These are phyloP conservation scores for Octodonta nipae DNA, from an alignment of 2,888 invertebrate species.

Conservation along the genomic window DNA sequence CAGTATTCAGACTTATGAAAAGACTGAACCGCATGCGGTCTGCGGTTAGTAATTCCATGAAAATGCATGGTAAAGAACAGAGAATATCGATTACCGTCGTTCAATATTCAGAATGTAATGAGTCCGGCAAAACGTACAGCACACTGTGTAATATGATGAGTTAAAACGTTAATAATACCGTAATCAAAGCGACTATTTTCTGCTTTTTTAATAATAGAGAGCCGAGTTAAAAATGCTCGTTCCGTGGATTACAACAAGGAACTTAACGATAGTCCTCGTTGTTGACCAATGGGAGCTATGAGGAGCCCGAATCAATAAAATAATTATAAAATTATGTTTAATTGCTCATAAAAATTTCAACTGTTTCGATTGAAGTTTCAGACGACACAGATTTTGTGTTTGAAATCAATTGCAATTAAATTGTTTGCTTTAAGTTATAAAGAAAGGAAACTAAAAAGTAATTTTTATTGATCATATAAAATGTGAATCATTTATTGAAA, in stretches of 20 bases:
- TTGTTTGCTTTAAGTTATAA: too few species aligned
- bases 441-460: too few species aligned
- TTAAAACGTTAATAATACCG: slow-evolving; percentile 19
- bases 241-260: slow-evolving; percentile 1
- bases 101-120: slow-evolving; percentile 13
- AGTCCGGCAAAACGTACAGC: slow-evolving; percentile 8
- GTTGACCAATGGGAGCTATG: slow-evolving; percentile 2
- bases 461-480: too few species aligned
- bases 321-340: slow-evolving; percentile 16
- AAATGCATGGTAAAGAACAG: too few species aligned
- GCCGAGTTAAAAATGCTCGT: neutral
- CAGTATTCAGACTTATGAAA: too few species aligned
- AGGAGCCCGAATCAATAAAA: slow-evolving; percentile 12
- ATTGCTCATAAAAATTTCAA: slow-evolving; percentile 15
- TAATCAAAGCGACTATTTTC: slow-evolving; percentile 17
- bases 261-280: slow-evolving; percentile 2
- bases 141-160: slow-evolving; percentile 11
- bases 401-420: too few species aligned
- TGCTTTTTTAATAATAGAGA: slow-evolving; percentile 11
- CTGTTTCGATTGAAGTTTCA: slow-evolving; percentile 11
- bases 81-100: slow-evolving; percentile 10
- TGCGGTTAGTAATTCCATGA: too few species aligned
- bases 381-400: too few species aligned
- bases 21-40: too few species aligned
- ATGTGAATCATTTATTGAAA: too few species aligned